Conservation (phyloP, 2,113 vertebrate species). For the Dipodomys merriami region DNA sequence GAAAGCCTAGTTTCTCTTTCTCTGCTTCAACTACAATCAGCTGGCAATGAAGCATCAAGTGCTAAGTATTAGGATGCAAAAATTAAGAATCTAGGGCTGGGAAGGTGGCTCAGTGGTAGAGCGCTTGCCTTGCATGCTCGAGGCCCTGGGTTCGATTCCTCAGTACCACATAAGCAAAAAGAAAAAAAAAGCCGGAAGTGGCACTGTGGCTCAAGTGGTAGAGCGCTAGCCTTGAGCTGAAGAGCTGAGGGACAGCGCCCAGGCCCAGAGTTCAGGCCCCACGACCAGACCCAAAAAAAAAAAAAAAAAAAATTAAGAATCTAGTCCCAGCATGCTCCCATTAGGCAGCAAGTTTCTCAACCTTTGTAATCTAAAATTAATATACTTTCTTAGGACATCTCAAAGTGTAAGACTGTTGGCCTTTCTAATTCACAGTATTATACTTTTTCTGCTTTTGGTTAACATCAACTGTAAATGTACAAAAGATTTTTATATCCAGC, state of each 20-base stretch:
- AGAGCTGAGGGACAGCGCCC: too few species aligned
- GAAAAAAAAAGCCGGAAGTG: too few species aligned
- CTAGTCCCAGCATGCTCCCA: neutral
- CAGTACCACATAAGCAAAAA: too few species aligned
- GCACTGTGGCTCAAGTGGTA: too few species aligned
- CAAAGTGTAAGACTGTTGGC: neutral
- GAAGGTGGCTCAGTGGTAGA: too few species aligned
- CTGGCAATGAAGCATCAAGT: neutral
- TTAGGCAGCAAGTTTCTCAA: constrained; percentile 26
- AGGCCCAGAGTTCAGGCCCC: too few species aligned
- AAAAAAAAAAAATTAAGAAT: neutral
- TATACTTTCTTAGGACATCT: neutral
- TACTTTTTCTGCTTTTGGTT: neutral
- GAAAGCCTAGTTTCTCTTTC: neutral
- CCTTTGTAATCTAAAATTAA: constrained; percentile 3
- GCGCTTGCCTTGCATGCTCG: too few species aligned
- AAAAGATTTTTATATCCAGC: neutral
- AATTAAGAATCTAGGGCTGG: constrained; percentile 14
- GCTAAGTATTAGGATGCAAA: neutral
- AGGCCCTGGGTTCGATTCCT: too few species aligned
- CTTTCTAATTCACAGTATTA: neutral
- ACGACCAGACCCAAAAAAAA: too few species aligned
- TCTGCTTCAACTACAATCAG: neutral
- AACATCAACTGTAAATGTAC: neutral
- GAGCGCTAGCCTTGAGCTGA: too few species aligned